Conservation (phyloP, 2,113 vertebrate genomes). For the Phalacrocorax pelagicus region DNA sequence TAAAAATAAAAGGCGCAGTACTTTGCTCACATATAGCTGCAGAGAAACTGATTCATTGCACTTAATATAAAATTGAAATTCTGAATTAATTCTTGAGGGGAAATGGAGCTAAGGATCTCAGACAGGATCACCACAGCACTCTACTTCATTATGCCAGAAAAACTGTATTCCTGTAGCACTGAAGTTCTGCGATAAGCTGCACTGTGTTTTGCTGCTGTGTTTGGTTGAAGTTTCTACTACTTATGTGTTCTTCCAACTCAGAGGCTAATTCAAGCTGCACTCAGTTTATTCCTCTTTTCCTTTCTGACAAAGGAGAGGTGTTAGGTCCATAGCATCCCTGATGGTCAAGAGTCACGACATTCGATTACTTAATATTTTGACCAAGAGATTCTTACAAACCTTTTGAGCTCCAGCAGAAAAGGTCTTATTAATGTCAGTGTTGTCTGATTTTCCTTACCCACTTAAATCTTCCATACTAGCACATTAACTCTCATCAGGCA, state of each 20-base stretch:
- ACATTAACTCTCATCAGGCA: background rate
- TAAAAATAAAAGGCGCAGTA: slow-evolving; percentile 27
- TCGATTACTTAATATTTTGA: background rate
- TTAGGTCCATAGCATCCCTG: background rate
- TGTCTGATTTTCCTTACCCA: background rate
- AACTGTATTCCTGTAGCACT: background rate
- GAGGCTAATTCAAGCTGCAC: background rate
- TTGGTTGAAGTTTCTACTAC: background rate
- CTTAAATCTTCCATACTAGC: background rate
- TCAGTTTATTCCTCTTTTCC: background rate
- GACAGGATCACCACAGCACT: background rate
- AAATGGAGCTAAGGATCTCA: background rate
- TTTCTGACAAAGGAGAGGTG: background rate
- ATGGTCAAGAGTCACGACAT: background rate
- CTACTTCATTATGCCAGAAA: background rate
- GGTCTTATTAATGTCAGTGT: background rate
- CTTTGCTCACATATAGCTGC: background rate
- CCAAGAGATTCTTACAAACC: background rate
- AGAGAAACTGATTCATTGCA: slow-evolving; percentile 21
- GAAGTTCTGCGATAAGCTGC: background rate
- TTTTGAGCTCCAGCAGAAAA: background rate
- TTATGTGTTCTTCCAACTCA: background rate
- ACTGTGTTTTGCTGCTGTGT: background rate
- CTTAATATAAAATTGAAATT: slow-evolving; percentile 1
- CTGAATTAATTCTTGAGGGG: background rate